These are phyloP conservation scores for Gambelia wislizenii DNA, from an alignment of 2,797 vertebrate species.

Conservation along the genomic window DNA sequence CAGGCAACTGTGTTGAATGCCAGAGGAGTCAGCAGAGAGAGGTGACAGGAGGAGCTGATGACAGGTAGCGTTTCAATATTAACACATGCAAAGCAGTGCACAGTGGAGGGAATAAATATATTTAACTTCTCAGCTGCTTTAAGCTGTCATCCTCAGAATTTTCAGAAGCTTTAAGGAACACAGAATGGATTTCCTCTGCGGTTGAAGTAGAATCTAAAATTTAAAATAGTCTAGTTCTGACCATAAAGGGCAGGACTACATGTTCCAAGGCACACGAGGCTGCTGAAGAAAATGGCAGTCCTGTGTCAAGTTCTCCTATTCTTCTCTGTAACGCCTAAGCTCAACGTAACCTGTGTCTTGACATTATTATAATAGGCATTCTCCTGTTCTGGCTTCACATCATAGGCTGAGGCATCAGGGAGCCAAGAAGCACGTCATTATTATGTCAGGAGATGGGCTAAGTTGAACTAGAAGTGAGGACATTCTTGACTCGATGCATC, in stretches of 20 bases:
- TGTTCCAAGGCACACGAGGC: not conserved
- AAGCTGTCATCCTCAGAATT: slow-evolving; percentile 25
- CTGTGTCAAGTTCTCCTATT: not conserved
- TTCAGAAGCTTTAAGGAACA: slow-evolving; percentile 20
- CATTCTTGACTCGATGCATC: no score
- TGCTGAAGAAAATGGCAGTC: not conserved
- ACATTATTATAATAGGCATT: not conserved
- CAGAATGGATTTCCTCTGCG: not conserved
- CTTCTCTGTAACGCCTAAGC: not conserved
- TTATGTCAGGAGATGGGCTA: not conserved
- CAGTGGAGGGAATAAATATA: slow-evolving; percentile 62
- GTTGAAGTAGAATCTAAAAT: slow-evolving; percentile 6
- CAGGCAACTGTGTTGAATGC: slow-evolving; percentile 55
- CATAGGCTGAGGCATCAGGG: not conserved
- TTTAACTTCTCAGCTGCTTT: slow-evolving; percentile 31
- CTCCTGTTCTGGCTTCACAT: not conserved
- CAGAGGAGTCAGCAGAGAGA: slow-evolving; percentile 59
- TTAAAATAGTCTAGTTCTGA: not conserved
- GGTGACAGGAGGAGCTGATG: slow-evolving; percentile 53
- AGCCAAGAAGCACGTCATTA: not conserved
- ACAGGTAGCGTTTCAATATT: slow-evolving; percentile 53
- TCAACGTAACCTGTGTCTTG: not conserved
- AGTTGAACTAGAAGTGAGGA: not conserved
- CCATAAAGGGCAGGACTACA: not conserved
- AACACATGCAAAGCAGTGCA: slow-evolving; percentile 71